Evolutionary conservation across 2,113 vertebrate genomes (phyloP), one percentile per base, ranked within the genome.

Genomic region (Morone saxatilis): DNA sequence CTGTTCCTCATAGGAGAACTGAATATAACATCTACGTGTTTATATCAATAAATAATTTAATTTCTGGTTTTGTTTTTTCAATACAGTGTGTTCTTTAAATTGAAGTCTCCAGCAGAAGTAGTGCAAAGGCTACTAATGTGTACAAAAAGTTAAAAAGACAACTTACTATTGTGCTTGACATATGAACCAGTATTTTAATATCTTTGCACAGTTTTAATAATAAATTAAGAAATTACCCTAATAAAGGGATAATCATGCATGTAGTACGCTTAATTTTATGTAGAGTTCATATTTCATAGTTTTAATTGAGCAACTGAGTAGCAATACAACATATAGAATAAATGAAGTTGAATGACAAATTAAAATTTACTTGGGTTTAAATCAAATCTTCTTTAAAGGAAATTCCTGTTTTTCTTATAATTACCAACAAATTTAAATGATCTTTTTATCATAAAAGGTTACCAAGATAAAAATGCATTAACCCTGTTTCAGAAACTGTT

Each of bases 31-130:
- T 91, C 89, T 84, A 78, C 63, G 54, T 91, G 89, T 95, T 94
- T 95, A 86, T 94, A 88, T 80, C 90, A 95, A 95, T 95, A 94
- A 93, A 93, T 90, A 16, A 85, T 87, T 87, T 88, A 67, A 91
- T 92, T 93, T 93, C 91, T 91, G 88, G 76, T 83, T 85, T 89
- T 90, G 63, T 59, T 87, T 88, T 82, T 85, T 76, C 75, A 84
- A 72, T 65, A 40, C 51, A 14, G 57, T 83, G 25, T 80, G 22
- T 82, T 72, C 12, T 78, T 76, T 80, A 65, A 54, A 83, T 63
- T 41, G 6, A 65, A 70, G 43, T 54, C 48, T 59, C n/a, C 48
- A 31, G 38, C 14, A n/a, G 19, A 53, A 11, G 16, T 7, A 11
- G 0, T 67, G 5, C 31, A 40, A 56, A 71, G n/a, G 11, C 6